phyloP scores from a whole-genome alignment of 2,888 invertebrate species.

The Shargacucullia verbasci region DNA sequence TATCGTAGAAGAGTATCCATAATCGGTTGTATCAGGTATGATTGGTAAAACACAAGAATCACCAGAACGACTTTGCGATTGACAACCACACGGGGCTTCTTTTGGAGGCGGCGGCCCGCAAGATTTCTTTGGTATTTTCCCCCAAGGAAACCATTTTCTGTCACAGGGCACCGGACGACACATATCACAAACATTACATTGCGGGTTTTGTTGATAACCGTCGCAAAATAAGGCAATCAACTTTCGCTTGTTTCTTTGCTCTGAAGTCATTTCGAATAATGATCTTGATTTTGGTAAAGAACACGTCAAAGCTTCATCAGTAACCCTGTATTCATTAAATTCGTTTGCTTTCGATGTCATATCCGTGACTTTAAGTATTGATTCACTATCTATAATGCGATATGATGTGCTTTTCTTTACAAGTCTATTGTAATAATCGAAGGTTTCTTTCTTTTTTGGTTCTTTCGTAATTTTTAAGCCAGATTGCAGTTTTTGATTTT shows the following conservation, averaged over 20 bases:
- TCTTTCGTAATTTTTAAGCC: constrained; percentile 68
- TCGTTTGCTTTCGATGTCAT: constrained; percentile 73
- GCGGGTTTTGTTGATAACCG: constrained; percentile 32
- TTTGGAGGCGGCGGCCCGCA: background rate
- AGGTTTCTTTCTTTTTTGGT: constrained; percentile 59
- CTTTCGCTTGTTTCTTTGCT: constrained; percentile 55
- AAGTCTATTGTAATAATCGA: constrained; percentile 61
- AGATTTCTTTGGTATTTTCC: background rate
- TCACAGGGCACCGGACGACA: background rate
- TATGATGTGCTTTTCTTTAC: constrained; percentile 76
- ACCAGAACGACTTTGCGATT: background rate
- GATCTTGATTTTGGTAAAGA: constrained; percentile 67
- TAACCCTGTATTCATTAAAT: constrained; percentile 34
- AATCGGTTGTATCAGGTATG: background rate
- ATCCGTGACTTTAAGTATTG: constrained; percentile 78
- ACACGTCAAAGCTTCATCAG: constrained; percentile 56
- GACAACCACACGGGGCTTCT: constrained; percentile 10
- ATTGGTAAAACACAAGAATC: constrained; percentile 7
- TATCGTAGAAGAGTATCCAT: constrained; percentile 15
- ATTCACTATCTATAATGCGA: constrained; percentile 79
- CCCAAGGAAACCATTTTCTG: constrained; percentile 12
- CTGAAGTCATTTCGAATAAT: constrained; percentile 61
- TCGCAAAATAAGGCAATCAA: constrained; percentile 69
- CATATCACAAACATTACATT: constrained; percentile 10
- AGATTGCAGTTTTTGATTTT: constrained; percentile 56